Conservation (phyloP, 1,140 invertebrate species). For the Papilio glaucus region DNA sequence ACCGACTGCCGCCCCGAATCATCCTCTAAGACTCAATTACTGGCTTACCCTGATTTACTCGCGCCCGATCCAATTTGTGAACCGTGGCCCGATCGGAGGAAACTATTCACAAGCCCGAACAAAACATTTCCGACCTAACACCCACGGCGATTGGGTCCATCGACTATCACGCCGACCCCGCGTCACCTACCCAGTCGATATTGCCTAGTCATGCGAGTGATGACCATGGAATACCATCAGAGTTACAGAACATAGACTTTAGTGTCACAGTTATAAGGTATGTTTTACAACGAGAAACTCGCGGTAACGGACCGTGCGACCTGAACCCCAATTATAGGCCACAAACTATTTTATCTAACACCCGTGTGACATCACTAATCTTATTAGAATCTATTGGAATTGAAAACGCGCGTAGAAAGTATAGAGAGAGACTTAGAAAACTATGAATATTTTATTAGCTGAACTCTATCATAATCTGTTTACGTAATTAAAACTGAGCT, state of each 20-base stretch:
- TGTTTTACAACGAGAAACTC: conserved; percentile 42
- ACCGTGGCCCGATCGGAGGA: conserved; percentile 72
- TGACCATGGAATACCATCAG: conserved; percentile 62
- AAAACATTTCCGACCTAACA: conserved; percentile 47
- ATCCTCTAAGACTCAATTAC: conserved; percentile 82
- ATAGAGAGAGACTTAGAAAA: conserved; percentile 39
- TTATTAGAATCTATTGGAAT: conserved; percentile 83
- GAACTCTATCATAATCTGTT: too few species aligned
- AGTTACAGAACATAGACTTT: conserved; percentile 49
- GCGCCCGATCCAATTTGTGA: conserved; percentile 81
- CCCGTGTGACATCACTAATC: conserved; percentile 80
- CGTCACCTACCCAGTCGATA: conserved; percentile 74
- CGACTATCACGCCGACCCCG: not conserved
- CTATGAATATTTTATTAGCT: not conserved
- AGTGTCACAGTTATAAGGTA: conserved; percentile 44
- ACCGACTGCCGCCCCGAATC: conserved; percentile 70
- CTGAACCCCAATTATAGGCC: conserved; percentile 80
- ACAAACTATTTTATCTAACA: conserved; percentile 83
- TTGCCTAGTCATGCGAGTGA: conserved; percentile 81
- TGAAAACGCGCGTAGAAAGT: conserved; percentile 64
- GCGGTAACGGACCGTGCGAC: conserved; percentile 48
- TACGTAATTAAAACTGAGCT: too few species aligned
- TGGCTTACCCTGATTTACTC: conserved; percentile 77
- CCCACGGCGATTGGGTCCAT: conserved; percentile 37
- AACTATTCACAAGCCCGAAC: conserved; percentile 52